These are phyloP conservation scores for Bombus fervidus DNA, from an alignment of 1,140 invertebrate species.

Conservation along the genomic window DNA sequence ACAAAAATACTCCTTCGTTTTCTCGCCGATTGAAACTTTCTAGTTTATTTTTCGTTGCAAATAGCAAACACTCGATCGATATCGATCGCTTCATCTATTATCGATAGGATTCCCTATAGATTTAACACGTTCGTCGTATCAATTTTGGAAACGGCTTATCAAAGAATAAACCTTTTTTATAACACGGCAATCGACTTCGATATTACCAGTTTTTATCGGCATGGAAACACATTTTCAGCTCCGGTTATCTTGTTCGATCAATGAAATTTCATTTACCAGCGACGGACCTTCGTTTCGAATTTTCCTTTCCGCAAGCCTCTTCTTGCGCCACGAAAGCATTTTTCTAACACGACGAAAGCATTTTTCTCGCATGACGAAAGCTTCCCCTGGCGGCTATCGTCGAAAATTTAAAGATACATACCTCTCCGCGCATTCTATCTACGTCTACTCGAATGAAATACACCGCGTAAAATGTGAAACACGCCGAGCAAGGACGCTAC, in stretches of 20 bases:
- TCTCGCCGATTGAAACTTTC: not conserved
- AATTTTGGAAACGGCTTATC: not conserved
- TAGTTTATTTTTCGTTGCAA: not conserved
- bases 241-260: not conserved
- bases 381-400: not conserved
- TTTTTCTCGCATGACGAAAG: not conserved
- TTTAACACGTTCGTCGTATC: not conserved
- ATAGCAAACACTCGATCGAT: not conserved
- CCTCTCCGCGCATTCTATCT: not conserved
- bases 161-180: not conserved
- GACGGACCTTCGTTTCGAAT: not conserved
- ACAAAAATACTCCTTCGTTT: not conserved
- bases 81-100: not conserved
- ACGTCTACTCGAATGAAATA: not conserved
- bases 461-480: not conserved
- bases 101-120: not conserved
- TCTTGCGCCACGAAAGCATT: not conserved
- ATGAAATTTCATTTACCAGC: not conserved
- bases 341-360: not conserved
- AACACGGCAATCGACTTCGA: too few species aligned
- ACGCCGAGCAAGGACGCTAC: not conserved
- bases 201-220: conserved; percentile 8
- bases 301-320: not conserved
- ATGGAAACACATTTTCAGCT: conserved; percentile 2
- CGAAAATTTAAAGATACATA: not conserved